These are phyloP conservation scores for Epicauta chinensis DNA, from an alignment of 1,140 invertebrate species.

Conservation along the genomic window DNA sequence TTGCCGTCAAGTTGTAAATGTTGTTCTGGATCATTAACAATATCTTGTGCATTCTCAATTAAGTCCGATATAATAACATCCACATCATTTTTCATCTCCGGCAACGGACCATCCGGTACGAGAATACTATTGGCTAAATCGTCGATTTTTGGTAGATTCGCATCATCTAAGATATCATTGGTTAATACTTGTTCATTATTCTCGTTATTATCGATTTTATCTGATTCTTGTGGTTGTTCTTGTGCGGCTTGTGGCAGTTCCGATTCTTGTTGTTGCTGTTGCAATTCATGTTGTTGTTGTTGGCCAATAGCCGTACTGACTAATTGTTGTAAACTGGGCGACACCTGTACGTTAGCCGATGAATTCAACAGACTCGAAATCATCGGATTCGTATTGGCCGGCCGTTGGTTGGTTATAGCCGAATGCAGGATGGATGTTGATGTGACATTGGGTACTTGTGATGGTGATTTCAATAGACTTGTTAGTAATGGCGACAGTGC, in stretches of 20 bases:
- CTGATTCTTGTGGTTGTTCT: constrained; percentile 11
- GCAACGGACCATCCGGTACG: constrained; percentile 34
- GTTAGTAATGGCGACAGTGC: constrained; percentile 69
- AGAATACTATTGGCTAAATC: constrained; percentile 39
- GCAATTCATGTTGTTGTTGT: constrained; percentile 41
- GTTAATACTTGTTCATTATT: constrained; percentile 18
- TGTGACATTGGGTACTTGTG: constrained; percentile 41
- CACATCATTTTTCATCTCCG: constrained; percentile 41
- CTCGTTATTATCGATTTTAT: constrained; percentile 4
- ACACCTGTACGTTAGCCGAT: constrained; percentile 43
- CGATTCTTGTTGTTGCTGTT: constrained; percentile 36
- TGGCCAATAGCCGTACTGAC: constrained; percentile 41
- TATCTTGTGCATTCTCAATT: constrained; percentile 39
- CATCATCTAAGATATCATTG: constrained; percentile 33
- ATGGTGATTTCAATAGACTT: constrained; percentile 71
- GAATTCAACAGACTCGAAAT: constrained; percentile 53
- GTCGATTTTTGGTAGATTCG: constrained; percentile 36
- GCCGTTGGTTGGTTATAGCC: constrained; percentile 37
- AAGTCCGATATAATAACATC: constrained; percentile 41
- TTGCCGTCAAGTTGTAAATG: constrained; percentile 38
- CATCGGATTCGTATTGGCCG: constrained; percentile 43
- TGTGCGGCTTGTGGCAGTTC: constrained; percentile 16
- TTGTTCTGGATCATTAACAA: constrained; percentile 40
- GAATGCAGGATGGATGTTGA: constrained; percentile 46
- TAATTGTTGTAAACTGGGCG: constrained; percentile 44